Evolutionary conservation across 2,797 vertebrate genomes (phyloP).

Genomic region (Manis crassicaudata): DNA sequence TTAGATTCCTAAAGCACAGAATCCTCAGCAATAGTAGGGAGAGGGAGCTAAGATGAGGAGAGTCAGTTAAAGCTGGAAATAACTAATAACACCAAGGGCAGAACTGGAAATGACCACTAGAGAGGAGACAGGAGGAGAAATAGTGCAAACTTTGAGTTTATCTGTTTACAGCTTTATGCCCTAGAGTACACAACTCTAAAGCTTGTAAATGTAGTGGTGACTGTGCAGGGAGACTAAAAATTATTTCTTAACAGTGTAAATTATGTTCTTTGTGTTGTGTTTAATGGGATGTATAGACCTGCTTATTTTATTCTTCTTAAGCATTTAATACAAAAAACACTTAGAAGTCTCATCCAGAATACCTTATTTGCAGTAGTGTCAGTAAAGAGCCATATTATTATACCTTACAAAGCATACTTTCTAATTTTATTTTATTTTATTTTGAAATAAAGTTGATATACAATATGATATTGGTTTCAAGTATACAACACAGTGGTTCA

Average conservation of each 20-base stretch:
- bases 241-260: neutral
- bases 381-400: neutral
- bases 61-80: neutral
- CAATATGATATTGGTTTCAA: too few relatives aligned
- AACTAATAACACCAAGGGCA: too few relatives aligned
- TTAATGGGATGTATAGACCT: neutral
- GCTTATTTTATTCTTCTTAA: neutral
- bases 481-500: too few relatives aligned
- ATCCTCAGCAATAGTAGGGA: neutral
- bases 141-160: neutral
- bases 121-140: neutral
- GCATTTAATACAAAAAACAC: neutral
- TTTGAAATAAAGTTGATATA: too few relatives aligned
- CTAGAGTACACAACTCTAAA: rapidly evolving
- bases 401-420: neutral
- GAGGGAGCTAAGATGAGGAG: neutral
- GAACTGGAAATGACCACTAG: neutral
- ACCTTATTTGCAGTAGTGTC: neutral
- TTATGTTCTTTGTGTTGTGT: neutral
- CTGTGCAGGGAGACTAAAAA: neutral
- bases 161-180: neutral
- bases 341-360: neutral
- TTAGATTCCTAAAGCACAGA: neutral
- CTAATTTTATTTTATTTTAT: neutral
- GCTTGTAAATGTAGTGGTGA: neutral